Evolutionary conservation across 2,797 vertebrate species (phyloP), one percentile per base, ranked within the genome.

Genomic region (Uromys caudimaculatus): DNA sequence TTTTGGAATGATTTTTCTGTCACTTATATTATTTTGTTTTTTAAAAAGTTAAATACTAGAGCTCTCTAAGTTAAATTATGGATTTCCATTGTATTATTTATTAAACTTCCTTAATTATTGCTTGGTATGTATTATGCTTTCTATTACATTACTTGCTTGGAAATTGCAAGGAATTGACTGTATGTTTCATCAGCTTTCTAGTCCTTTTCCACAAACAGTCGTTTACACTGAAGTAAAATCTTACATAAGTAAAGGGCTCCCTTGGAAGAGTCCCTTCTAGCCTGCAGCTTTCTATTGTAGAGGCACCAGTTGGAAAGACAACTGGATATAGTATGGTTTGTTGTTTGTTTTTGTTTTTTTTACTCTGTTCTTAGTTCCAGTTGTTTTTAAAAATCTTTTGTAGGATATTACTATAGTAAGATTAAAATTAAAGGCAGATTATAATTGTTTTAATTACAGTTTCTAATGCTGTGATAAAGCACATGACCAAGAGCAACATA

Each of bases 371-470:
- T 93, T 92, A 91, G 69, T 94, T 94, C 23, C n/a, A 76, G 38
- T 54, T 91, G 64, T 62, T 94, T 92, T 88, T 4, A 38, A 60
- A 81, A 84, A 64, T 41, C 44, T 76, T 1, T 76, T 38, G 50
- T 73, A 0, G 82, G 27, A 69, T 62, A 44, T 24, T 95, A 6
- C 9, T 81, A 4, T 87, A 64, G 50, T 93, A 92, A 91, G 54
- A 81, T 83, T 93, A 88, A 96, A 93, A 75, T 90, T 91, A 93
- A 94, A 84, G 69, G 27, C 71, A 94, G n/a, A 41, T 50, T 84
- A 4, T 71, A 93, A 52, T 85, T 92, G 60, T 85, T 85, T 62
- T 47, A 64, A 19, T 50, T 83, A 50, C 1, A 32, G 60, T 85
- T 50, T 52, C 32, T 67, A 52, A 67, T n/a, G 44, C 21, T 52